Evolutionary conservation across 2,888 invertebrate genomes (phyloP).

Genomic region (Noctua comes): DNA sequence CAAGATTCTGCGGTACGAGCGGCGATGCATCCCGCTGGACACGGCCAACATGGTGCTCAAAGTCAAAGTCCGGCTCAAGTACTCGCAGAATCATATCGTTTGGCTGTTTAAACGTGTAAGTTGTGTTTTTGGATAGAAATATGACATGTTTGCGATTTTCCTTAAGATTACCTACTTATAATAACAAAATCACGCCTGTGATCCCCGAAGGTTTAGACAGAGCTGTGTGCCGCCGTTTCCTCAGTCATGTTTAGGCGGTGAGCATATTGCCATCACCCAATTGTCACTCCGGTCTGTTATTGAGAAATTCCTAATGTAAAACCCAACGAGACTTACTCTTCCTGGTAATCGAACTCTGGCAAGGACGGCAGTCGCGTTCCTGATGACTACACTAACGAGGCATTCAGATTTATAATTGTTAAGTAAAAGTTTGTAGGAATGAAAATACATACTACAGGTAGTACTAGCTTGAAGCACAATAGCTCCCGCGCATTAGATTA

Average conservation of each 20-base stretch:
- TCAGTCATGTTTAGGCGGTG: not conserved
- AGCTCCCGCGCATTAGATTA: not conserved
- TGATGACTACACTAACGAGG: not conserved
- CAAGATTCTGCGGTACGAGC: conserved; percentile 82
- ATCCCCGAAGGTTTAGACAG: not conserved
- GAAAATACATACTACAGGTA: not conserved
- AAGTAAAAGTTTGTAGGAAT: not conserved
- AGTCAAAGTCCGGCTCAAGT: conserved; percentile 90
- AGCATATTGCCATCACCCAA: not conserved
- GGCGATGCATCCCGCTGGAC: conserved; percentile 84
- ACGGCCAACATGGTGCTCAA: conserved; percentile 90
- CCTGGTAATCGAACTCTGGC: not conserved
- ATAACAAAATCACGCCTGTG: not conserved
- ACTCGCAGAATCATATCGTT: conserved; percentile 90
- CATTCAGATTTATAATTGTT: not conserved
- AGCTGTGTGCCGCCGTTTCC: not conserved
- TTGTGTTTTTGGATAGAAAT: conserved; percentile 33
- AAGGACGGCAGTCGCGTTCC: not conserved
- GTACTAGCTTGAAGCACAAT: not conserved
- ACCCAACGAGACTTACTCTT: not conserved
- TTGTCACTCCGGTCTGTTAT: not conserved
- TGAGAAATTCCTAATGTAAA: not conserved
- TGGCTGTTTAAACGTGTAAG: conserved; percentile 91
- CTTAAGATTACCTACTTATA: no score
- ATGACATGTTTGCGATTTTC: not conserved